A percentile compares a stretch with the other conserved stretches of the same genome.
Conservation (phyloP, 2,888 invertebrate genomes). For the Gerris lacustris region DNA sequence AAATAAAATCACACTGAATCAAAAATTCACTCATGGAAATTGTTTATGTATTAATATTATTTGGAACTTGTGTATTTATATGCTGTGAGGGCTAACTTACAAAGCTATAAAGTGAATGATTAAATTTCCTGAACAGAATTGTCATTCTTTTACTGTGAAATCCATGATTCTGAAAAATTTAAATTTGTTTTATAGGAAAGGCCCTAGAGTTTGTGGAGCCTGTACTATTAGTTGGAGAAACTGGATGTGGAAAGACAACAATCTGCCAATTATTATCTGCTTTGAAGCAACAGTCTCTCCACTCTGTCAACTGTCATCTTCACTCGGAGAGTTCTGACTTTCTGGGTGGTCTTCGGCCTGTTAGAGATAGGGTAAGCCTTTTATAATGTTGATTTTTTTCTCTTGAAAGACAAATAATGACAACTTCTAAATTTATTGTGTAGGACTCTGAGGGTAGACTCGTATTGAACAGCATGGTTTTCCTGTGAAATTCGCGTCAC, state of each 20-base stretch:
- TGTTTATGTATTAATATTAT: too few relatives aligned
- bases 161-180: neutral
- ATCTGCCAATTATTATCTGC: conserved; percentile 79
- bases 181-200: conserved; percentile 44
- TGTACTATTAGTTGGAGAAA: conserved; percentile 89
- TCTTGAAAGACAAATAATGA: neutral
- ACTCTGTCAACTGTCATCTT: conserved; percentile 93
- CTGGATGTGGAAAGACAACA: conserved; percentile 95
- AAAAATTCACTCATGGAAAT: too few relatives aligned
- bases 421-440: neutral
- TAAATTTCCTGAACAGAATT: too few relatives aligned
- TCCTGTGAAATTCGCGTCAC: too few relatives aligned
- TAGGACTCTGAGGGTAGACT: too few relatives aligned
- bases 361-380: conserved; percentile 47
- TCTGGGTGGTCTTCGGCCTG: conserved; percentile 86
- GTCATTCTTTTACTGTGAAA: too few relatives aligned
- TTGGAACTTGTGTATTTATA: too few relatives aligned
- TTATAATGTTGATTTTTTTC: neutral
- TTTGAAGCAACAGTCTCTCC: conserved; percentile 51
- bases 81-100: too few relatives aligned
- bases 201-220: conserved; percentile 87
- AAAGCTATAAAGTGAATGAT: too few relatives aligned
- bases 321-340: conserved; percentile 98
- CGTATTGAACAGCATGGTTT: too few relatives aligned
- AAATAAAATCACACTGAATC: too few relatives aligned